phyloP scores from a whole-genome alignment of 2,797 vertebrate genomes.

The Scleropages formosus region DNA sequence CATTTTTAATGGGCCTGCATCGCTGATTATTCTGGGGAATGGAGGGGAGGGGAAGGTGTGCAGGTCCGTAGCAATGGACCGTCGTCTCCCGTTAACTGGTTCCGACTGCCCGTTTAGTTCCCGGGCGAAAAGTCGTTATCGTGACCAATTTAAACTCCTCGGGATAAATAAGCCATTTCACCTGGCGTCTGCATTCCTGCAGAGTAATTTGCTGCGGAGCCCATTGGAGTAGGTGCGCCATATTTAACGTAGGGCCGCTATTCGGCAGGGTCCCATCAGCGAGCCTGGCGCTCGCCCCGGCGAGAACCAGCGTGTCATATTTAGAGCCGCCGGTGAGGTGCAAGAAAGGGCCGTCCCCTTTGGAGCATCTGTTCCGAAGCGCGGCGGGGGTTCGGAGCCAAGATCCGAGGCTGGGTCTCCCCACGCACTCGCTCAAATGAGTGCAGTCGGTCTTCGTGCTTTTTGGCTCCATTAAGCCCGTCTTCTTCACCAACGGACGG shows the following conservation, averaged over 20 bases:
- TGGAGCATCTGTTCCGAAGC: conserved; percentile 31
- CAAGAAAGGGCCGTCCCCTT: conserved; percentile 29
- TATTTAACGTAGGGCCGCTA: conserved; percentile 35
- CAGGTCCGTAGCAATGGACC: conserved; percentile 54
- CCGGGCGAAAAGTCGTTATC: conserved; percentile 27
- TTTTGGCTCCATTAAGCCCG: background rate
- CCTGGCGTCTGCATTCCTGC: conserved; percentile 23
- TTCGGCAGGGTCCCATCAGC: conserved; percentile 19
- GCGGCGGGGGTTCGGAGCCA: conserved; percentile 10
- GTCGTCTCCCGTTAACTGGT: conserved; percentile 61
- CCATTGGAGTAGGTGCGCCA: conserved; percentile 34
- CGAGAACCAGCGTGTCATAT: conserved; percentile 32
- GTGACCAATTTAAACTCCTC: conserved; percentile 41
- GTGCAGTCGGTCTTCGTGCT: conserved; percentile 22
- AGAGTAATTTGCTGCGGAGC: conserved; percentile 47
- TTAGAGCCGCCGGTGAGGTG: conserved; percentile 36
- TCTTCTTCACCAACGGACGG: conserved; percentile 15
- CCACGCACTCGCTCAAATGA: background rate
- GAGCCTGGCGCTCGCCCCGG: background rate
- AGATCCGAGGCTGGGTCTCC: background rate
- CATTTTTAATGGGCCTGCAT: conserved; percentile 57
- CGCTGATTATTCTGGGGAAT: conserved; percentile 59
- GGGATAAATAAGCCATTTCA: conserved; percentile 35
- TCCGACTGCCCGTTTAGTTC: conserved; percentile 59
- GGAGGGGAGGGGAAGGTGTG: conserved; percentile 58